phyloP scores from a whole-genome alignment of 2,113 vertebrate species.

The Lonchura striata region DNA sequence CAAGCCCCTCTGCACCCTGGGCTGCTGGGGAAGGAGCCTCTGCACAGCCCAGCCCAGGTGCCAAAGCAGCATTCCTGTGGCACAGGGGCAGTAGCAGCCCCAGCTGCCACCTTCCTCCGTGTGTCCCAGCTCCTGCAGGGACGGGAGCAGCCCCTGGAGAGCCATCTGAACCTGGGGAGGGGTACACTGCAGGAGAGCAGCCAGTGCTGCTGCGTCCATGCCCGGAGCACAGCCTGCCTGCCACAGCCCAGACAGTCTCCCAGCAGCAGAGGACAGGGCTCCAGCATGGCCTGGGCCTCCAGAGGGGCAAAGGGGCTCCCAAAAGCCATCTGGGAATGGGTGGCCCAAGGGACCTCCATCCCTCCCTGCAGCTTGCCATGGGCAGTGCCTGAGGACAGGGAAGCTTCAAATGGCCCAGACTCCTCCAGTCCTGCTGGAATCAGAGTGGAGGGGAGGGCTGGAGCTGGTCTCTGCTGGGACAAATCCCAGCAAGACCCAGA shows the following conservation, averaged over 20 bases:
- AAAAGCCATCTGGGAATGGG: neutral
- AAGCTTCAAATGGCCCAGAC: neutral
- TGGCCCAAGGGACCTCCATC: neutral
- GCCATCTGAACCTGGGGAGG: too few species aligned
- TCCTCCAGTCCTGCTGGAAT: neutral
- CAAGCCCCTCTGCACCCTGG: rapidly evolving
- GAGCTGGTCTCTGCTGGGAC: neutral
- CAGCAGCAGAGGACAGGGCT: neutral
- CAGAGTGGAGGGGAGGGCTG: neutral
- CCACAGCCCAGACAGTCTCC: neutral
- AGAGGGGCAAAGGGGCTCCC: neutral
- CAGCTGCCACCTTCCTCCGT: rapidly evolving
- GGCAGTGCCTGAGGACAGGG: neutral
- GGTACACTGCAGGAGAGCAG: neutral
- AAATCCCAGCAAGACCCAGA: neutral
- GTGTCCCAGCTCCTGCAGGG: neutral
- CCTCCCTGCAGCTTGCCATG: neutral
- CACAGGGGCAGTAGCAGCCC: neutral
- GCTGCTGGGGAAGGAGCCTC: neutral
- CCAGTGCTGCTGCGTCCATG: neutral
- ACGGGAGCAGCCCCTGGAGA: neutral
- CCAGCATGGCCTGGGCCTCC: neutral
- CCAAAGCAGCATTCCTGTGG: neutral
- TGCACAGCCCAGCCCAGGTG: neutral
- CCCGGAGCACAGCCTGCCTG: neutral